Evolutionary conservation across 2,113 vertebrate species (phyloP).

Genomic region (Daboia siamensis): DNA sequence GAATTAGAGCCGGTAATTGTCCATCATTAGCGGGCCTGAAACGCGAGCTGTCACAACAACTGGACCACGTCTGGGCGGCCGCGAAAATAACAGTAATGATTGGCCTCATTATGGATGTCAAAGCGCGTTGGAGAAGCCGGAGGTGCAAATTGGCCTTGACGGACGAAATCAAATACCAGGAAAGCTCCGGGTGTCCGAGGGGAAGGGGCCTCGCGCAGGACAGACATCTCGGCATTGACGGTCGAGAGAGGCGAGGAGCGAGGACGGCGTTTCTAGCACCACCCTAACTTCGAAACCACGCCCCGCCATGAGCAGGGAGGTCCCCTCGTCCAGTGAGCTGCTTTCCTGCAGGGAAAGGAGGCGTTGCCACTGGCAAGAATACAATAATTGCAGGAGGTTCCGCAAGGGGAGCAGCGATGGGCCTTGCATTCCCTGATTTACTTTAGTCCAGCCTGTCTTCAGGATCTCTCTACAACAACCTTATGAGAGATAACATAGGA

Average conservation of each 20-base stretch:
- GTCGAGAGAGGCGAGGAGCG: neutral
- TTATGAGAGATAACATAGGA: neutral
- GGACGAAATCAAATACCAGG: constrained; percentile 71
- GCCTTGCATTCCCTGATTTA: neutral
- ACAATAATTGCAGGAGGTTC: neutral
- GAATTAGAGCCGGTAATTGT: constrained; percentile 85
- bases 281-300: neutral
- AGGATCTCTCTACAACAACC: neutral
- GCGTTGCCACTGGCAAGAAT: neutral
- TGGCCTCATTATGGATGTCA: constrained; percentile 83
- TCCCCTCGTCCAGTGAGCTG: neutral
- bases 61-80: constrained; percentile 79
- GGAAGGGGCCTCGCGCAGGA: constrained; percentile 27
- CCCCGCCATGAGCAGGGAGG: neutral
- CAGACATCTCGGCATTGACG: neutral
- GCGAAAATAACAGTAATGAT: constrained; percentile 83
- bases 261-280: neutral
- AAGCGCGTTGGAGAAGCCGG: constrained; percentile 77
- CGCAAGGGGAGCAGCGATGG: neutral
- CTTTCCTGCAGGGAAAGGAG: neutral
- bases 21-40: constrained; percentile 79
- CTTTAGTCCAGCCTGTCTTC: neutral
- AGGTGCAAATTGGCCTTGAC: constrained; percentile 82
- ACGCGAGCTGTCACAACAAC: constrained; percentile 85
- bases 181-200: constrained; percentile 71